phyloP scores from a whole-genome alignment of 2,888 invertebrate genomes.

The Netelia fuscicornis region DNA sequence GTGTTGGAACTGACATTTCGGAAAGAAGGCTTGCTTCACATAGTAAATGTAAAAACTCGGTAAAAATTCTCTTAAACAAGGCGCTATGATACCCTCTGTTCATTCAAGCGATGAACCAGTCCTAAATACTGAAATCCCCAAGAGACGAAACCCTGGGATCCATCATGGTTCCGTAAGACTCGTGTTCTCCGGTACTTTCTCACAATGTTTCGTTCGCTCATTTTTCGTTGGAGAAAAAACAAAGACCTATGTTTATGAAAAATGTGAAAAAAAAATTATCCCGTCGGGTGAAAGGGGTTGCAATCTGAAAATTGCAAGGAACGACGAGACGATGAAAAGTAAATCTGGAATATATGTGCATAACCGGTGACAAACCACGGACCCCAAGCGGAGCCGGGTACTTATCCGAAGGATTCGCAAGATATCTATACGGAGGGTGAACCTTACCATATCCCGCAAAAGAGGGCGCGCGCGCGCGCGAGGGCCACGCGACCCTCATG shows the following conservation, averaged over 20 bases:
- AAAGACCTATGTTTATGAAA: neutral
- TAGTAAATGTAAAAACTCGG: too few relatives aligned
- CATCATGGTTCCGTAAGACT: neutral
- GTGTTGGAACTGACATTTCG: too few relatives aligned
- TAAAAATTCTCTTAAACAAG: too few relatives aligned
- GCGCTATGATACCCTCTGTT: neutral
- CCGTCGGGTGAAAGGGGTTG: neutral
- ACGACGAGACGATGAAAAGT: conserved; percentile 1
- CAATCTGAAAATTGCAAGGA: conserved; percentile 37
- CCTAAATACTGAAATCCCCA: neutral
- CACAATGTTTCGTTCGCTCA: neutral
- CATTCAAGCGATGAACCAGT: neutral
- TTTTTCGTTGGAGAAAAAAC: conserved; percentile 6
- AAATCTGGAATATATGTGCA: neutral
- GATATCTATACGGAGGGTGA: conserved; percentile 28
- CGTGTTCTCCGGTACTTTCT: neutral
- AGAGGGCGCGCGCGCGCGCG: neutral
- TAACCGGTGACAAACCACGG: conserved; percentile 33
- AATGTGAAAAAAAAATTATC: neutral
- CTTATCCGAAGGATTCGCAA: conserved; percentile 48
- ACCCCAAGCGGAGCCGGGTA: conserved; percentile 28
- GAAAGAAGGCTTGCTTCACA: too few relatives aligned
- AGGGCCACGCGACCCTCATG: conserved; percentile 50
- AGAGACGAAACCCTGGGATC: conserved; percentile 31
- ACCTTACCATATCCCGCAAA: conserved; percentile 32